Evolutionary conservation across 2,888 invertebrate species (phyloP), one percentile per base, ranked within the genome.

Genomic region (Melieria crassipennis): DNA sequence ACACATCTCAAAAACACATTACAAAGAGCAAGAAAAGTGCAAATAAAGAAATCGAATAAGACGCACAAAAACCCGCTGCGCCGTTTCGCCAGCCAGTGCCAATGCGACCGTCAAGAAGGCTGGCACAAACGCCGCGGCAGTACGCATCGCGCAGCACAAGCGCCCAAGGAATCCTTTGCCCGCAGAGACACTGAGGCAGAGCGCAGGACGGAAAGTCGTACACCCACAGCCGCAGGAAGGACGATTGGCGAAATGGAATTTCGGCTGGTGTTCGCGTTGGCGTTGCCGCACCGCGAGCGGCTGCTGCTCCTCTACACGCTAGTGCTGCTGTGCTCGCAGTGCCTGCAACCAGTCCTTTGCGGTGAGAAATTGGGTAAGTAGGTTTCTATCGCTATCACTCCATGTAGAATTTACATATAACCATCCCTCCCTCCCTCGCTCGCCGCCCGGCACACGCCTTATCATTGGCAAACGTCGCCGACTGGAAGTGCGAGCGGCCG

Each of bases 321-420:
- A 4, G 68, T 72, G 58, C 62, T 80, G 72, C 58, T 81, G 70
- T 78, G 76, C 75, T 66, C 78, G 30, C 75, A 78, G 71, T 75
- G 69, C 63, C 13, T 80, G 52, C 76, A 75, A 72, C 66, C 69
- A 75, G 82, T 73, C 52, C 75, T 80, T 67, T 80, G 80, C 72
- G 80, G 80, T 74, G 80, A 80, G 75, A 80, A 80, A 79, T 78
- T 80, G 75, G 80, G 80, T 80, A 80, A 80, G 80, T 80, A 73
- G 78, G 79, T 79, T 52, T 52, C 11, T 52, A 7, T n/a, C 52
- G 5, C 11, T 52, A 52, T 7, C 13, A 10, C 11, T 50, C 7
- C 50, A 52, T 52, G 9, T 13, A 7, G 5, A 52, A 9, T 52
- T 13, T 52, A 52, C 13, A 4, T 52, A 11, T n/a, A n/a, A 52